Conservation (phyloP, 2,888 invertebrate species). For the Criorhina ranunculi region DNA sequence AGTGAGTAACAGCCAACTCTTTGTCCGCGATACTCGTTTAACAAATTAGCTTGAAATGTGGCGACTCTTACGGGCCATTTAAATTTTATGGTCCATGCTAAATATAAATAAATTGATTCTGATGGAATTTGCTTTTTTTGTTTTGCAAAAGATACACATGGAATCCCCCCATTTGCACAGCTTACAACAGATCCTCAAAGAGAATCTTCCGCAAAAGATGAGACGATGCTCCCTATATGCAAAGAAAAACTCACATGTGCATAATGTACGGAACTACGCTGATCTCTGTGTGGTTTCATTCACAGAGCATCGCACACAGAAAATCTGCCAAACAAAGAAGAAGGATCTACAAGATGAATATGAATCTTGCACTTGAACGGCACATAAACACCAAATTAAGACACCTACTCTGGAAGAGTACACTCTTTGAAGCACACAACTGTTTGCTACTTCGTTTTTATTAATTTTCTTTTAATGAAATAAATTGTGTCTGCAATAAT, state of each 20-base stretch:
- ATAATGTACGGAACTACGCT: slow-evolving; percentile 66
- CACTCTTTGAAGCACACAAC: slow-evolving; percentile 32
- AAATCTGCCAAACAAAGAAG: slow-evolving; percentile 46
- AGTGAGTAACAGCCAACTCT: slow-evolving; percentile 64
- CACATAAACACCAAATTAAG: slow-evolving; percentile 68
- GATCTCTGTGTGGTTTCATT: slow-evolving; percentile 54
- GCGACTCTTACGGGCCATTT: slow-evolving; percentile 77
- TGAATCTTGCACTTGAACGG: slow-evolving; percentile 68
- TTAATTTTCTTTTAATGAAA: slow-evolving; percentile 45
- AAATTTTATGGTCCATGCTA: slow-evolving; percentile 70
- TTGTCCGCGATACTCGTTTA: slow-evolving; percentile 67
- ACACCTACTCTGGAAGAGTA: slow-evolving; percentile 40
- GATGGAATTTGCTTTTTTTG: slow-evolving; percentile 53
- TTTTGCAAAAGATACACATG: slow-evolving; percentile 33
- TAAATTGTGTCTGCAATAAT: slow-evolving; percentile 36
- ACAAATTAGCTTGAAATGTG: slow-evolving; percentile 84
- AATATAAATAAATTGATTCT: slow-evolving; percentile 75
- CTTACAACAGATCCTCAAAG: slow-evolving; percentile 58
- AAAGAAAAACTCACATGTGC: slow-evolving; percentile 47
- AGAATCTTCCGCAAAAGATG: slow-evolving; percentile 57
- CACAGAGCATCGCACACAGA: slow-evolving; percentile 22
- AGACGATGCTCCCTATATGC: slow-evolving; percentile 5
- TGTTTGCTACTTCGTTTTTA: slow-evolving; percentile 43
- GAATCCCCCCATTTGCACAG: slow-evolving; percentile 19
- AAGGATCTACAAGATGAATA: slow-evolving; percentile 55